Conservation (phyloP, 2,888 invertebrate species). For the Diloba caeruleocephala region DNA sequence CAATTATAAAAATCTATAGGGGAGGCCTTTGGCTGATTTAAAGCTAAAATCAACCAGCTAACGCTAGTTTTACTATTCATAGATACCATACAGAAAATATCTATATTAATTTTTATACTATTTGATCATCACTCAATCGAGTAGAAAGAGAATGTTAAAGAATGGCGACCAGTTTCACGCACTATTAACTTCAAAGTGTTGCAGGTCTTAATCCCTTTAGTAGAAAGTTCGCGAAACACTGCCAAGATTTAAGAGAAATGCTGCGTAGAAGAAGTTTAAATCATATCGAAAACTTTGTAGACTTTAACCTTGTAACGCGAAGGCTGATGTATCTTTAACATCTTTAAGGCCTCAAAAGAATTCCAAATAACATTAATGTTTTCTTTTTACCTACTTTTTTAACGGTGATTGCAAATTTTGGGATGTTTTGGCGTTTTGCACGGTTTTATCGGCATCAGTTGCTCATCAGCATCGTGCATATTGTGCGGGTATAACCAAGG, state of each 20-base stretch:
- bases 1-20: too few relatives aligned
- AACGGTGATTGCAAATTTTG: too few relatives aligned
- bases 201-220: constrained; percentile 48
- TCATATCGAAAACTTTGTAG: constrained; percentile 47
- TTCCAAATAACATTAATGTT: background rate
- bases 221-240: constrained; percentile 43
- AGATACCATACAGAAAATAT: too few relatives aligned
- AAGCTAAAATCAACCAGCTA: too few relatives aligned
- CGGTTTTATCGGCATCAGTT: too few relatives aligned
- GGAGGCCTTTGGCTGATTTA: too few relatives aligned
- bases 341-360: too few relatives aligned
- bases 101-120: constrained; percentile 3
- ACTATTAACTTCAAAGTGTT: constrained; percentile 40
- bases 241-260: constrained; percentile 47
- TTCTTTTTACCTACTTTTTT: too few relatives aligned
- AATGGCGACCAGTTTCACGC: constrained; percentile 40
- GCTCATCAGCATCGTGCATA: too few relatives aligned
- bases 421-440: too few relatives aligned
- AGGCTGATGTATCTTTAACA: constrained; percentile 25
- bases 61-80: too few relatives aligned
- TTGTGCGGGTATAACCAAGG: too few relatives aligned
- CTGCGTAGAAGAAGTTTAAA: constrained; percentile 38
- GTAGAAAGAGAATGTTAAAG: constrained; percentile 41
- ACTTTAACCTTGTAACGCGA: constrained; percentile 28
- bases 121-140: constrained; percentile 38